These are phyloP conservation scores for Phalacrocorax pelagicus DNA, from an alignment of 2,113 vertebrate genomes.

Conservation along the genomic window DNA sequence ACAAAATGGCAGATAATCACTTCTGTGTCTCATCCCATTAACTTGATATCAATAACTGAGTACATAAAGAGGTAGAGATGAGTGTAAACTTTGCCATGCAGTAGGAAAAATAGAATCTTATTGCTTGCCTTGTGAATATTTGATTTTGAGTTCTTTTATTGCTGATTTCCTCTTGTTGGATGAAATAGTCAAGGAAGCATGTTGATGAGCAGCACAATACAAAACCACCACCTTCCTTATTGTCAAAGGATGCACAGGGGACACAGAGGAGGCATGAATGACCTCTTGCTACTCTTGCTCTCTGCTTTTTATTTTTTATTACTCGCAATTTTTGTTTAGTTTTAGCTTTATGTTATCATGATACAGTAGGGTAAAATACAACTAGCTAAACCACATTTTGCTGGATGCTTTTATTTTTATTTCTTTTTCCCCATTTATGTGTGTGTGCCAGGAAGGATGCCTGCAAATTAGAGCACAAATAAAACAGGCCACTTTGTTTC, in stretches of 20 bases:
- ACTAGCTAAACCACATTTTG: not conserved
- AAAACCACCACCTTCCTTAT: not conserved
- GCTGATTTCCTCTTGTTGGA: not conserved
- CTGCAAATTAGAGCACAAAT: not conserved
- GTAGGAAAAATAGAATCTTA: not conserved
- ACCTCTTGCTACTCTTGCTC: not conserved
- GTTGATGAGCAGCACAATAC: not conserved
- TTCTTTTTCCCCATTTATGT: not conserved
- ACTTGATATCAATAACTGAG: not conserved
- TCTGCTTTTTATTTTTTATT: not conserved
- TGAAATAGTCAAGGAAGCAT: not conserved
- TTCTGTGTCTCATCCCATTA: not conserved
- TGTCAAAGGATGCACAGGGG: not conserved
- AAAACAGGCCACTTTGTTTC: not conserved
- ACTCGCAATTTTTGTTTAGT: not conserved
- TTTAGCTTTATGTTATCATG: not conserved
- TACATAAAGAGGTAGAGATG: not conserved
- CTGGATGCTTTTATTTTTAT: not conserved
- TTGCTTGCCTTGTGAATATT: not conserved
- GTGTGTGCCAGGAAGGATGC: accelerated
- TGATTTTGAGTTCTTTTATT: not conserved
- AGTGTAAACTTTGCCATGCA: not conserved
- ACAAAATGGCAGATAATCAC: not conserved
- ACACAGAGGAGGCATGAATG: not conserved
- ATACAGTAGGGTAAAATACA: not conserved